Evolutionary conservation across 2,797 vertebrate species (phyloP).

Genomic region (Sparus aurata): DNA sequence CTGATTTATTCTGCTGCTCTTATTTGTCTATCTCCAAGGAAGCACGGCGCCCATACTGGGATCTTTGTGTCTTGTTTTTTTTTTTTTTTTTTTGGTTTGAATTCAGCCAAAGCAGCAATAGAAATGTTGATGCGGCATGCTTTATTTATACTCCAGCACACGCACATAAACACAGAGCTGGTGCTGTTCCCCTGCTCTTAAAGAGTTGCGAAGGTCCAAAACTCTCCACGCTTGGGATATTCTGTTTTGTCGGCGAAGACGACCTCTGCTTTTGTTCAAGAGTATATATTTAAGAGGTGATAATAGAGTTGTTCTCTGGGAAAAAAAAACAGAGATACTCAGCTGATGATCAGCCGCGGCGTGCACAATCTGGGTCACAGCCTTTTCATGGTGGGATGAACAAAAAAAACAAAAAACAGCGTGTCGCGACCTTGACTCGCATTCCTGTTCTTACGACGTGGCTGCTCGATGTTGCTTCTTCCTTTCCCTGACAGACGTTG

Average conservation of each 20-base stretch:
- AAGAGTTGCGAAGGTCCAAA: background rate
- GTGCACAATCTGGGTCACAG: slow-evolving; percentile 3
- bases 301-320: slow-evolving; percentile 3
- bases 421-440: slow-evolving; percentile 16
- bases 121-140: slow-evolving; percentile 26
- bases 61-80: slow-evolving; percentile 49
- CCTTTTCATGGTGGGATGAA: slow-evolving; percentile 17
- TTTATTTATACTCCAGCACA: slow-evolving; percentile 41
- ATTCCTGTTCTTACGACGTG: slow-evolving; percentile 19
- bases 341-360: slow-evolving; percentile 28
- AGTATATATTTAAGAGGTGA: background rate
- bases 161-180: slow-evolving; percentile 24
- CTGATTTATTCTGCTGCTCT: slow-evolving; percentile 29
- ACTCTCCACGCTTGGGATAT: background rate
- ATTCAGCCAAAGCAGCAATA: slow-evolving; percentile 34
- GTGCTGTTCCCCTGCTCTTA: slow-evolving; percentile 6
- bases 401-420: background rate
- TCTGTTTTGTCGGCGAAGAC: slow-evolving; percentile 3
- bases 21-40: slow-evolving; percentile 69
- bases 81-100: slow-evolving; percentile 44
- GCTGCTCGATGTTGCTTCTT: background rate
- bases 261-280: background rate
- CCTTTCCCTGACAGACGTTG: slow-evolving; percentile 19
- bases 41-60: slow-evolving; percentile 22
- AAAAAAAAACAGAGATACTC: background rate